A percentile compares a stretch with the other conserved stretches of the same genome.
These are phyloP conservation scores for Eurystomus glaucurus DNA, from an alignment of 2,797 vertebrate genomes.

Conservation along the genomic window DNA sequence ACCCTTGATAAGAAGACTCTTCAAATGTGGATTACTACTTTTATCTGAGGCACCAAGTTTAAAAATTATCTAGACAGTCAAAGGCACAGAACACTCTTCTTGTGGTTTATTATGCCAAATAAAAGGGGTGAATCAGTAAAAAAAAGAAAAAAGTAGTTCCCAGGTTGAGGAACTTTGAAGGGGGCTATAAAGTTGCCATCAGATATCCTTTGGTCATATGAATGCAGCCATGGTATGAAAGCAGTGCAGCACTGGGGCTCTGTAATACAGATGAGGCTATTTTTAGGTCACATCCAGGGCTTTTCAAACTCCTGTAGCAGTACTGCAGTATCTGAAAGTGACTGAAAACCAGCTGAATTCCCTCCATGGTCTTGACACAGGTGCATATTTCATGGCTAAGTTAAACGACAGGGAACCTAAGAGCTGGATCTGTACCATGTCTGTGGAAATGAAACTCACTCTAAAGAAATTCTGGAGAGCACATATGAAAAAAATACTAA, in stretches of 20 bases:
- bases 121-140: not conserved
- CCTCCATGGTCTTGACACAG: not conserved
- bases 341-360: not conserved
- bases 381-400: not conserved
- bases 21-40: not conserved
- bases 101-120: not conserved
- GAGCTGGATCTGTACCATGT: not conserved
- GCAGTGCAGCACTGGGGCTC: not conserved
- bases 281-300: not conserved
- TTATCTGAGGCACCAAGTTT: accelerated
- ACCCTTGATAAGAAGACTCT: not conserved
- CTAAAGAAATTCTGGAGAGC: not conserved
- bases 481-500: not conserved
- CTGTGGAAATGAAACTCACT: not conserved
- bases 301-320: not conserved
- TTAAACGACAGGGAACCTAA: not conserved
- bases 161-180: not conserved
- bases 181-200: not conserved
- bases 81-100: not conserved
- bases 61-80: not conserved
- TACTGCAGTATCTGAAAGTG: not conserved
- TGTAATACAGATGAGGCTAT: not conserved
- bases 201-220: not conserved
- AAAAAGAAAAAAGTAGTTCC: not conserved
- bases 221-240: not conserved